Percentiles rank a stretch among this genome's conserved stretches.
These are phyloP conservation scores for Ptychoptera albimana DNA, from an alignment of 2,888 invertebrate genomes.

Conservation along the genomic window DNA sequence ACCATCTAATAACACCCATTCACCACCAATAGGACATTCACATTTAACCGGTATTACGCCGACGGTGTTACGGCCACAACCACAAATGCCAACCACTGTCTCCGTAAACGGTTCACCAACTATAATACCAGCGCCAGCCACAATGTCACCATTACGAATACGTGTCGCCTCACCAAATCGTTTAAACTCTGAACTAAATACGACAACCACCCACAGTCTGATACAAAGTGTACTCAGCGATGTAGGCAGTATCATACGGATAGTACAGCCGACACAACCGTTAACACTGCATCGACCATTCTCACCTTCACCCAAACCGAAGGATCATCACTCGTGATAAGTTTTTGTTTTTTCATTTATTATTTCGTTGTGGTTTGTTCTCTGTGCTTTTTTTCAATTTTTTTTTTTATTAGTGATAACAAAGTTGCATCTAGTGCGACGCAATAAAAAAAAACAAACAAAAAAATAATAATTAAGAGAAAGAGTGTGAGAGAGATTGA, in stretches of 20 bases:
- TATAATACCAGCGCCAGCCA: constrained; percentile 15
- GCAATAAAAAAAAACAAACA: too few species aligned
- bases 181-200: constrained; percentile 21
- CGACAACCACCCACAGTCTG: background rate
- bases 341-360: background rate
- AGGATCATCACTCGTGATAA: constrained; percentile 8
- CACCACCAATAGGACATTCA: constrained; percentile 7
- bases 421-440: too few species aligned
- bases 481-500: too few species aligned
- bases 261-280: constrained; percentile 2
- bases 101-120: constrained; percentile 21
- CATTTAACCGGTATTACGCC: constrained; percentile 20
- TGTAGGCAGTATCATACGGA: constrained; percentile 5
- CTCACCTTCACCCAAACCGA: constrained; percentile 28
- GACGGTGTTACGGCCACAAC: constrained; percentile 29
- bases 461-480: too few species aligned
- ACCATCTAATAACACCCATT: constrained; percentile 5
- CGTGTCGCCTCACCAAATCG: constrained; percentile 30
- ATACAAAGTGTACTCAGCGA: background rate
- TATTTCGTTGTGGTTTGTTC: too few species aligned
- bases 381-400: too few species aligned
- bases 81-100: constrained; percentile 20
- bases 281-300: constrained; percentile 25
- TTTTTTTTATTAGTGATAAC: too few species aligned
- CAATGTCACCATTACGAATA: constrained; percentile 20